Base-by-base conservation (phyloP, 2,888 invertebrate genomes). In the Sarcophaga rosellei region DNA sequence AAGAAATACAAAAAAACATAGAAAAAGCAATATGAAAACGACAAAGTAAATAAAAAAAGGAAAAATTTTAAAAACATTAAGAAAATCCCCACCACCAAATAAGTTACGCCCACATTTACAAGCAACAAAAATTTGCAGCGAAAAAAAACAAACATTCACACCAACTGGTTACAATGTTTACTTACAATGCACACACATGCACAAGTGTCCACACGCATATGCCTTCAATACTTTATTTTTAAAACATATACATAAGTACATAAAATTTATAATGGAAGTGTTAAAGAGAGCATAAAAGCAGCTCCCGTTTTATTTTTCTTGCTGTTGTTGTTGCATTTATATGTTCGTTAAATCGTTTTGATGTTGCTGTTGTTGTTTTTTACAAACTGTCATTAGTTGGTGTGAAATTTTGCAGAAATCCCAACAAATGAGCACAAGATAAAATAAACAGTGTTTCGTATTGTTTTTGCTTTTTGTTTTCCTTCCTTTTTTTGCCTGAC, bases 51-150 rank as follows among this genome's bases (percentile, higher is more conserved):
- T 6, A 65, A 70, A 70, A 76, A 35, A 35, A 35, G 25, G 35
- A 35, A 35, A 35, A 35, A 35, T 35, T 35, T 35, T 35, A 35
- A 35, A 35, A 35, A 10, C 35, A 63, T 44, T 62, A 81, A 76
- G 44, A 59, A 78, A 75, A 73, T 80, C 68, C 59, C 63, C 68
- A 72, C 83, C 63, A 69, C 75, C 81, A 78, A 75, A 78, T 81
- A 77, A 84, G 86, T 75, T 70, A 86, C 86, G 86, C 86, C 86
- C 86, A 84, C 86, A 84, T 84, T 86, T 81, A 81, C 81, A 84
- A 81, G 81, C 81, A 84, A 53, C 53, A 53, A 53, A 53, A 86
- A 78, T 81, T 84, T 78, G 59, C 80, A 81, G 21, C 15, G 59
- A 69, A 75, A 75, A 75, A 74, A 62, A 57, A 44, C 4, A 35